Conservation (phyloP, 2,113 vertebrate genomes). For the Mirza zaza region DNA sequence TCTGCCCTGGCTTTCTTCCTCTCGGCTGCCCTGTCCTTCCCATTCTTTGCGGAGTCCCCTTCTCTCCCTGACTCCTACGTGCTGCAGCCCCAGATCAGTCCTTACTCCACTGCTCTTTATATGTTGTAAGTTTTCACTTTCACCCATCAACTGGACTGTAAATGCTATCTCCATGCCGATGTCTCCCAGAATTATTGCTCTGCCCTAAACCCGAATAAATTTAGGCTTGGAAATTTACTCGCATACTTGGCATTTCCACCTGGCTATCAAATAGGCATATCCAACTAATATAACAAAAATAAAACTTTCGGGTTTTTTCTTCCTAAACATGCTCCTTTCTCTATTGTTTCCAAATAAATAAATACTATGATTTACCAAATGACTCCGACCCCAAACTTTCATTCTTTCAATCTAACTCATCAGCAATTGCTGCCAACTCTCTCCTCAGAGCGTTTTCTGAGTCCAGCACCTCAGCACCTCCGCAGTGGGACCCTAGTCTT, state of each 20-base stretch:
- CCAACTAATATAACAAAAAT: background rate
- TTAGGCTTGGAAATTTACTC: background rate
- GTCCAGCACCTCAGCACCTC: fast-evolving
- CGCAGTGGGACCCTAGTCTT: too few species aligned
- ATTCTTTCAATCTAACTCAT: background rate
- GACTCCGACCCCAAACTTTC: background rate
- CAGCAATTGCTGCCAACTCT: background rate
- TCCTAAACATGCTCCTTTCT: background rate
- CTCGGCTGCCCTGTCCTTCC: background rate
- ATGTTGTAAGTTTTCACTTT: background rate
- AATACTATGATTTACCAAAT: background rate
- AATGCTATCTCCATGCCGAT: background rate
- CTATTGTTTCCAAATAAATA: background rate
- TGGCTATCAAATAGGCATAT: background rate
- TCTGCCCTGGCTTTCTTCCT: background rate
- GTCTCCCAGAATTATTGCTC: background rate
- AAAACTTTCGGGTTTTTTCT: background rate
- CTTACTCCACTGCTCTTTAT: background rate
- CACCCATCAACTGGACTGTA: background rate
- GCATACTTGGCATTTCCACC: background rate
- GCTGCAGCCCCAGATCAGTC: background rate
- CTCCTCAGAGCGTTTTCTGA: background rate
- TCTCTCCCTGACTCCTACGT: background rate
- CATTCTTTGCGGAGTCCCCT: background rate
- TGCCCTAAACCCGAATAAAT: background rate